Conservation (phyloP, 2,797 vertebrate species). For the Gallinago stenura region DNA sequence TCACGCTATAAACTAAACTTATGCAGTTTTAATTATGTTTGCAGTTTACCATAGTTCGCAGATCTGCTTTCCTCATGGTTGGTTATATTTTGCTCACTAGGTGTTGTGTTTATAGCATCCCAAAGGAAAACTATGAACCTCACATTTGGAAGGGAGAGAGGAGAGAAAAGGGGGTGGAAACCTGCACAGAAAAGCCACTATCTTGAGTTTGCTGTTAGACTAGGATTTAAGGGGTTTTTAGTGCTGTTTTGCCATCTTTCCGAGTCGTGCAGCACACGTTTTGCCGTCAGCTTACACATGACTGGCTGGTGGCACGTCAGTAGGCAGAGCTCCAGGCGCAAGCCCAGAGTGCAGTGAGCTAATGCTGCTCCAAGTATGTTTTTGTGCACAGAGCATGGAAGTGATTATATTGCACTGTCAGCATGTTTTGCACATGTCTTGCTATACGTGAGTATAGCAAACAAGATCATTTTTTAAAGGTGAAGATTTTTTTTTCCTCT, state of each 20-base stretch:
- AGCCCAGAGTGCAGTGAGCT: rapidly evolving
- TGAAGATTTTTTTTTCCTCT: neutral
- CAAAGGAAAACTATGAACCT: neutral
- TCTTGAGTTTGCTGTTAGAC: neutral
- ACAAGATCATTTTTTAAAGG: neutral
- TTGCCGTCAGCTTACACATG: neutral
- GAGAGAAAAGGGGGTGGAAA: neutral
- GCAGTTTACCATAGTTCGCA: neutral
- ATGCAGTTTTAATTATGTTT: neutral
- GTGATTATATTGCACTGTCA: neutral
- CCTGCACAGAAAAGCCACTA: neutral
- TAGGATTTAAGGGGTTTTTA: neutral
- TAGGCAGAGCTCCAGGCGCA: neutral
- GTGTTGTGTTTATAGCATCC: neutral
- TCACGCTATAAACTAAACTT: neutral
- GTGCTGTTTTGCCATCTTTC: neutral
- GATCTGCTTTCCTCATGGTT: neutral
- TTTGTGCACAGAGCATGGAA: neutral
- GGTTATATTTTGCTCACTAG: neutral
- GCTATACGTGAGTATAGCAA: rapidly evolving
- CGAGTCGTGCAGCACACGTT: neutral
- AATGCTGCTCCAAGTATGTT: neutral
- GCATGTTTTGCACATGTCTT: neutral
- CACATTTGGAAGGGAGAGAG: neutral
- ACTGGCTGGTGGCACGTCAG: neutral